phyloP scores from a whole-genome alignment of 2,113 vertebrate species.

The Plotosus lineatus region DNA sequence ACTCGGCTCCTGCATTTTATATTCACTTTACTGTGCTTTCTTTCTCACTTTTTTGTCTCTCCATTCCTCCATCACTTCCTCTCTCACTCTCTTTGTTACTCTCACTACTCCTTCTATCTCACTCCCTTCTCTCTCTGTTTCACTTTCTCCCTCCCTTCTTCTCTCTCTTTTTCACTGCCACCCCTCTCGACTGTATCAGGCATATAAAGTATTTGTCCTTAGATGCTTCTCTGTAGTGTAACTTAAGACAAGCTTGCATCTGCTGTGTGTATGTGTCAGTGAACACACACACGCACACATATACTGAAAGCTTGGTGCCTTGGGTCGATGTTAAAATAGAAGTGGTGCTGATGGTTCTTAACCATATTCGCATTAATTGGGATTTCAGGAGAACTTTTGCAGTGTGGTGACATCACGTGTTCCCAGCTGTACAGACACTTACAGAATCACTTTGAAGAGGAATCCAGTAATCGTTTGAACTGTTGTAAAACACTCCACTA shows the following conservation, averaged over 20 bases:
- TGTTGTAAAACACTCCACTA: too few relatives aligned
- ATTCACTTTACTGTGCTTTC: neutral
- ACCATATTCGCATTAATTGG: neutral
- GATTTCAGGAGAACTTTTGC: slow-evolving; percentile 7
- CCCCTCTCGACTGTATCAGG: neutral
- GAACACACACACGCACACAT: neutral
- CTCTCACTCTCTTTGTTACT: slow-evolving; percentile 38
- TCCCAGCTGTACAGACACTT: neutral
- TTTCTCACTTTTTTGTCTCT: slow-evolving; percentile 50
- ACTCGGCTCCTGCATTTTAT: slow-evolving; percentile 48
- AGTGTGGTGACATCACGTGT: slow-evolving; percentile 11
- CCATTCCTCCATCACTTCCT: slow-evolving; percentile 49
- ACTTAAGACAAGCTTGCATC: slow-evolving; percentile 38
- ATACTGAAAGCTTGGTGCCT: slow-evolving; percentile 7
- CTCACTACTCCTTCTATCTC: neutral
- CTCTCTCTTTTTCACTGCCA: neutral
- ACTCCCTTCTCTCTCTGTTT: neutral
- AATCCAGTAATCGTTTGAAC: too few relatives aligned
- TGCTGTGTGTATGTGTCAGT: slow-evolving; percentile 37
- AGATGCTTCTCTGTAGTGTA: slow-evolving; percentile 23
- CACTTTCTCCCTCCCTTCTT: neutral
- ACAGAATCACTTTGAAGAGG: neutral
- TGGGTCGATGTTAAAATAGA: slow-evolving; percentile 22
- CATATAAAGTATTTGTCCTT: neutral
- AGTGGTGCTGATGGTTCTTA: neutral